Base-by-base conservation (phyloP, 2,797 vertebrate species). In the Rhynchonycteris naso region DNA sequence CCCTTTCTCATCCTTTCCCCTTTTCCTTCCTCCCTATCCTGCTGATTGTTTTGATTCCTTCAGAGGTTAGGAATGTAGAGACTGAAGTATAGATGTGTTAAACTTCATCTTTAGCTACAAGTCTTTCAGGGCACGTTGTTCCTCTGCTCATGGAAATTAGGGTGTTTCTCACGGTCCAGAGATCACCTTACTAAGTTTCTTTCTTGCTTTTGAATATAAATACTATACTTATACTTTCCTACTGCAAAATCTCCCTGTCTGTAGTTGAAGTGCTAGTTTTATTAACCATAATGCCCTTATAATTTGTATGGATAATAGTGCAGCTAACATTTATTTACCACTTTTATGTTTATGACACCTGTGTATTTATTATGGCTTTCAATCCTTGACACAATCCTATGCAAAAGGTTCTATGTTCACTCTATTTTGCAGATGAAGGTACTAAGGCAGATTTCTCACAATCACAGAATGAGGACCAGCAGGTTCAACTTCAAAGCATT, bases 41-140 rank as follows among this genome's bases (percentile, higher is more conserved):
- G 24, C 47, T 10, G 7, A n/a, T 80, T 75, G 16, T 33, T 94
- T 88, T 92, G 80, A 91, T 88, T 90, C 30, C 12, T 93, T 76
- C 33, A 2, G 58, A 14, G 19, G 54, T 68, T 71, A 61, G n/a
- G 28, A 87, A 76, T 59, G 24, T 15, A 89, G 43, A 91, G n/a
- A 76, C 43, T 22, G 79, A 94, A 28, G 52, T 43, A 24, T 33
- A 21, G 26, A 63, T 58, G 43, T 10, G 43, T 76, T 78, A 84
- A 61, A 88, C 19, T 90, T 28, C 7, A 21, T 58, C 76, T 78
- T 75, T 26, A 54, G n/a, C 19, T 43, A 38, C 3, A 61, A 66
- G 28, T 24, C 66, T 76, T 65, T 95, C 28, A 35, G 47, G 87
- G 30, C 33, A 81, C 5, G 0, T 13, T 66, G 56, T 50, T 80